Evolutionary conservation across 1,140 invertebrate genomes (phyloP).

Genomic region (Paralvinella palmiformis): DNA sequence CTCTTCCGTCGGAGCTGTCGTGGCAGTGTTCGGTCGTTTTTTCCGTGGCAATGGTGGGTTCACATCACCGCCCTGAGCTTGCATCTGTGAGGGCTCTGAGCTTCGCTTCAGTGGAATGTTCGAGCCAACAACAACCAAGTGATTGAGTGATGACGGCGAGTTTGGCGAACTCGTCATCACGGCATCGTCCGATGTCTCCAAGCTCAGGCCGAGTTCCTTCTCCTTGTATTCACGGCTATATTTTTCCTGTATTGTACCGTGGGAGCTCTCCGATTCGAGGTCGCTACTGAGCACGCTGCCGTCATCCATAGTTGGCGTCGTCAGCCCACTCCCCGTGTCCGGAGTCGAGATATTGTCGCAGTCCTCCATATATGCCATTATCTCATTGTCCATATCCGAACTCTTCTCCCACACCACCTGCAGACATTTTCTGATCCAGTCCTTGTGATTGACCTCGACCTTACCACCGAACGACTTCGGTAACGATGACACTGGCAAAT

Average conservation of each 20-base stretch:
- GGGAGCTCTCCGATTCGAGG: constrained; percentile 25
- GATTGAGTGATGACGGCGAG: background rate
- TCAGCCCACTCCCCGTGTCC: background rate
- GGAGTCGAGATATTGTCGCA: background rate
- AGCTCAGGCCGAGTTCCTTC: constrained; percentile 24
- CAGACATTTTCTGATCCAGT: constrained; percentile 74
- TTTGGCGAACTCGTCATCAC: background rate
- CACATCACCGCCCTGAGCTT: constrained; percentile 4
- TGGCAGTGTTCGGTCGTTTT: background rate
- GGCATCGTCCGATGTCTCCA: constrained; percentile 7
- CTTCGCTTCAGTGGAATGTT: constrained; percentile 27
- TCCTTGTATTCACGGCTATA: constrained; percentile 41
- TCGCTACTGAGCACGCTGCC: constrained; percentile 6
- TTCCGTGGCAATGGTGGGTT: constrained; percentile 28
- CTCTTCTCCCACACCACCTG: constrained; percentile 49
- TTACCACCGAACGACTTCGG: constrained; percentile 80
- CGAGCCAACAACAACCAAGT: constrained; percentile 9
- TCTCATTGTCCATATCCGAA: constrained; percentile 8
- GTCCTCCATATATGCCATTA: constrained; percentile 9
- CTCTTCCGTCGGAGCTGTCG: background rate
- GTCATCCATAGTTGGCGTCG: constrained; percentile 17
- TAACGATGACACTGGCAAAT: constrained; percentile 66
- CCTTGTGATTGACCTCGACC: constrained; percentile 76
- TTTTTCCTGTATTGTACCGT: constrained; percentile 47
- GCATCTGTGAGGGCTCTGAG: too few species aligned